Evolutionary conservation across 2,888 invertebrate genomes (phyloP).

Genomic region (Deilephila porcellus): DNA sequence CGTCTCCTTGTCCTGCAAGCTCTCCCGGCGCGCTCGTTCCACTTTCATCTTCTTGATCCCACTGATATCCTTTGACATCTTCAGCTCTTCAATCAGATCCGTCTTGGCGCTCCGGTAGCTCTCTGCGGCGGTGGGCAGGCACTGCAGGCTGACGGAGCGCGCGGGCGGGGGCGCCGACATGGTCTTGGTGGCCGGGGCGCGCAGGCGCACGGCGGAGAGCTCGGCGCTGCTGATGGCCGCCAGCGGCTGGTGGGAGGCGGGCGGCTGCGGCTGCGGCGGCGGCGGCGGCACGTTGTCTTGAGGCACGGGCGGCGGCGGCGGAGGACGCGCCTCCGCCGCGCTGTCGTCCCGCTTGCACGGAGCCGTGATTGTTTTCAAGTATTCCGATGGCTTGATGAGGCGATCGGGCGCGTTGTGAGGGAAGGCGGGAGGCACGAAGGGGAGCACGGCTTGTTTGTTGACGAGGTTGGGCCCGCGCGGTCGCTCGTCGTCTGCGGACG

Average conservation of each 20-base stretch:
- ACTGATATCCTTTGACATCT: conserved; percentile 95
- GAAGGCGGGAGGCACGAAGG: conserved; percentile 96
- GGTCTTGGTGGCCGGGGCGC: conserved; percentile 91
- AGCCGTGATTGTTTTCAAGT: conserved; percentile 92
- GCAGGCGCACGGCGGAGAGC: conserved; percentile 92
- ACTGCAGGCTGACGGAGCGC: conserved; percentile 90
- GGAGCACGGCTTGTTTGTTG: conserved; percentile 93
- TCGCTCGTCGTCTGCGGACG: conserved; percentile 80
- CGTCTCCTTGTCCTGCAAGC: conserved; percentile 92
- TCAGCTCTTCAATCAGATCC: conserved; percentile 95
- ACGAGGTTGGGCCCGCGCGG: conserved; percentile 88
- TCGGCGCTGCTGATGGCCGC: conserved; percentile 95
- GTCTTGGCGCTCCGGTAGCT: conserved; percentile 91
- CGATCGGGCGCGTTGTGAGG: conserved; percentile 91
- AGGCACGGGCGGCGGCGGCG: conserved; percentile 84
- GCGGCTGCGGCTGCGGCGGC: conserved; percentile 71
- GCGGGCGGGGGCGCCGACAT: conserved; percentile 89
- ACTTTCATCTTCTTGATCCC: conserved; percentile 97
- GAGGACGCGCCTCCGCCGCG: conserved; percentile 85
- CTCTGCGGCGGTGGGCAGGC: conserved; percentile 87
- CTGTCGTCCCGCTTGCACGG: conserved; percentile 83
- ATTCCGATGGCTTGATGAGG: conserved; percentile 96
- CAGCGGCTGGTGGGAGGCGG: conserved; percentile 88
- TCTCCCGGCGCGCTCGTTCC: conserved; percentile 93
- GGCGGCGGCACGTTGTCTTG: conserved; percentile 65